Base-by-base conservation (phyloP, 2,113 vertebrate species). In the Peucedramus taeniatus region DNA sequence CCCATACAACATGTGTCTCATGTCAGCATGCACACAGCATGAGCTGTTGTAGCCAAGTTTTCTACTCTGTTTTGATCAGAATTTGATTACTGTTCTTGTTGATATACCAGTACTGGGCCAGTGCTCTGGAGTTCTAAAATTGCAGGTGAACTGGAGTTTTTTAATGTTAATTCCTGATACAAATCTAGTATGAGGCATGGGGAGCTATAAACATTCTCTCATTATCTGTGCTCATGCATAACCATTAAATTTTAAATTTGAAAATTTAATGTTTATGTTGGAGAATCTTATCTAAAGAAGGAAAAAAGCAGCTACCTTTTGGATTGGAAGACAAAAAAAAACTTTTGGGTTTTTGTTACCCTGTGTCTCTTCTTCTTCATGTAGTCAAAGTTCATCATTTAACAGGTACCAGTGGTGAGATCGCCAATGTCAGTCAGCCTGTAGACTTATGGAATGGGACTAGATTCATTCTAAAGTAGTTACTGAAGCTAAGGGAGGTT, bases 231-330 rank as follows among this genome's bases (percentile, higher is more conserved):
- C 81, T 89, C 31, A 24, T 90, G 51, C 61, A 64, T 88, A 84
- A 85, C 42, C 77, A 82, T 93, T 93, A 72, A 56, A 92, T 92
- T 96, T 89, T 87, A 31, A 65, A 53, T 78, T 92, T 81, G 23
- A 71, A 90, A 93, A 84, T 90, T 68, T 69, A 94, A 66, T 96
- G 71, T 44, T 87, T 95, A 81, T 91, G 50, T 53, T 94, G 86
- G 63, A 82, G 39, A 74, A 68, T 85, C 33, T 71, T 87, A 54
- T 11, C 70, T 94, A 56, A 79, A 90, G 65, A 80, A 86, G 50
- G 56, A 68, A 84, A 81, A 94, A 97, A 94, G 94, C 92, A 95
- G 95, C 93, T 96, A 96, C 96, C 87, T 94, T 97, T 96, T 96
- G 89, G 81, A 79, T 64, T 86, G 42, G 28, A 87, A 91, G 31